These are phyloP conservation scores for Tipula confusa DNA, from an alignment of 2,888 invertebrate species.

Conservation along the genomic window DNA sequence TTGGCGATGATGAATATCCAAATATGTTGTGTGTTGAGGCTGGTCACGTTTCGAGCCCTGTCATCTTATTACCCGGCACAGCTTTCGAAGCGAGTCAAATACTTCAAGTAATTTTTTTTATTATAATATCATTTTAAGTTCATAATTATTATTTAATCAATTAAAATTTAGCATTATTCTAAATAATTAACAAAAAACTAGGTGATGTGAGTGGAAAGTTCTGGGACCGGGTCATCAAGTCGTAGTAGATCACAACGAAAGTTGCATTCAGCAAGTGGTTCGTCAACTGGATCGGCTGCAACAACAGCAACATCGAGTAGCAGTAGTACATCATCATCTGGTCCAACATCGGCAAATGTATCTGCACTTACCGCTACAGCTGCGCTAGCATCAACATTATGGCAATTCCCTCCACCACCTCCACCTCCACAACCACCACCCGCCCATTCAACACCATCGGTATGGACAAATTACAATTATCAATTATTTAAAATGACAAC, in stretches of 20 bases:
- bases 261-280: conserved; percentile 28
- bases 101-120: conserved; percentile 60
- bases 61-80: conserved; percentile 81
- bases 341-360: conserved; percentile 25
- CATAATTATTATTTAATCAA: conserved; percentile 27
- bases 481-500: conserved; percentile 30
- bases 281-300: conserved; percentile 29
- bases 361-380: conserved; percentile 29
- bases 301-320: conserved; percentile 21
- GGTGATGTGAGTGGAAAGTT: conserved; percentile 50
- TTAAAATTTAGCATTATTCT: conserved; percentile 29
- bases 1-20: conserved; percentile 95
- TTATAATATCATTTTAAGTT: neutral
- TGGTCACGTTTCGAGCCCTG: conserved; percentile 82
- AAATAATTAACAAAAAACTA: conserved; percentile 34
- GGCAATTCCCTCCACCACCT: conserved; percentile 30
- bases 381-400: conserved; percentile 8
- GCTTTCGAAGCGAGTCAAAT: conserved; percentile 91
- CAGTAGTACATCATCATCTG: neutral
- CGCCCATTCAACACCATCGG: conserved; percentile 25
- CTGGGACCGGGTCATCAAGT: conserved; percentile 42
- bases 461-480: conserved; percentile 32
- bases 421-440: conserved; percentile 27
- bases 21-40: conserved; percentile 96
- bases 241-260: conserved; percentile 31